Evolutionary conservation across 2,113 vertebrate genomes (phyloP).

Genomic region (Notiomystis cincta): DNA sequence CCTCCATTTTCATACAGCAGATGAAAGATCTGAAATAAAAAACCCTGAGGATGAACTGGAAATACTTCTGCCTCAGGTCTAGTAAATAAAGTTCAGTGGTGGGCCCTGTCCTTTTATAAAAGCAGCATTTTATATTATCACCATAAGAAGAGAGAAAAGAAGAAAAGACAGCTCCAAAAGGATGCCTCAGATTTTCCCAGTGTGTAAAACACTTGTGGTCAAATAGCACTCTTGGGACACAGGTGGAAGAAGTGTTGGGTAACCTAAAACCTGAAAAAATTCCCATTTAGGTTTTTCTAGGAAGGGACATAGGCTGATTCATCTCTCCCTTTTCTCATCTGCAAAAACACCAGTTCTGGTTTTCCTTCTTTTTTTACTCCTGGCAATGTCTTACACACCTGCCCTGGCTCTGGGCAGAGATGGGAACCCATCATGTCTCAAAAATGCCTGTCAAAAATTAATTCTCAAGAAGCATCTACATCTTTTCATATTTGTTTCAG

Average conservation of each 20-base stretch:
- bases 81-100: neutral
- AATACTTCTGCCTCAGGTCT: neutral
- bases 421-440: neutral
- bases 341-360: neutral
- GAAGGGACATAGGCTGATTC: neutral
- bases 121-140: neutral
- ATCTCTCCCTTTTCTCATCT: neutral
- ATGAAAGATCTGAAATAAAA: neutral
- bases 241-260: neutral
- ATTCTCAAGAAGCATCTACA: neutral
- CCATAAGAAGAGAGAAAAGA: neutral
- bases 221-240: neutral
- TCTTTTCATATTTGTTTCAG: neutral
- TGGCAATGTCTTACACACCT: accelerated
- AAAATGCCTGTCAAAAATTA: neutral
- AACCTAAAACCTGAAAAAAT: neutral
- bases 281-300: neutral
- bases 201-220: neutral
- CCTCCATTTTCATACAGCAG: neutral
- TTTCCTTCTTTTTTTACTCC: neutral
- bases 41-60: neutral
- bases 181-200: neutral
- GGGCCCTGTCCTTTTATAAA: neutral
- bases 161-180: neutral
- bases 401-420: neutral